Conservation (phyloP, 2,113 vertebrate genomes). For the Malurus cyaneus region DNA sequence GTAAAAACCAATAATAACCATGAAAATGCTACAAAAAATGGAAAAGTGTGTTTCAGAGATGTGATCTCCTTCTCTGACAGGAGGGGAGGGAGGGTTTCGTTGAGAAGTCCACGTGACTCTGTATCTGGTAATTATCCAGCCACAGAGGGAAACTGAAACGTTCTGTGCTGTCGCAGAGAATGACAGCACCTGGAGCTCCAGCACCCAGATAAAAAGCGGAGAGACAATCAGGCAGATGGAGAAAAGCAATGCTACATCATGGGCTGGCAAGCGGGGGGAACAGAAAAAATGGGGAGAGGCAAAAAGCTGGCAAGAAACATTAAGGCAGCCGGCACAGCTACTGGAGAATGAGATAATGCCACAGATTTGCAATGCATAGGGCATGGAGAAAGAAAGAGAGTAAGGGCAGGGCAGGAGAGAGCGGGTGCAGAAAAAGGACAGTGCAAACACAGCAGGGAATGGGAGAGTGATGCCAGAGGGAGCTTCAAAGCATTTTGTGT, state of each 20-base stretch:
- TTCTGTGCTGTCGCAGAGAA: conserved; percentile 41
- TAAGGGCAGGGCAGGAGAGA: neutral
- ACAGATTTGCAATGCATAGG: conserved; percentile 38
- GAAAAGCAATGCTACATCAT: conserved; percentile 39
- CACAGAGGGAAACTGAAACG: conserved; percentile 44
- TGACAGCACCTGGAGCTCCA: conserved; percentile 60
- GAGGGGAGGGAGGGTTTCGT: neutral
- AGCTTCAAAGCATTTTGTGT: conserved; percentile 1
- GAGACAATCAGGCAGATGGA: conserved; percentile 53
- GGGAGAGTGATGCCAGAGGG: neutral
- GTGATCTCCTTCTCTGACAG: conserved; percentile 30
- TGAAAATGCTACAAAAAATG: neutral
- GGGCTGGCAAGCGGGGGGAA: neutral
- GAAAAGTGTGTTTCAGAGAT: neutral
- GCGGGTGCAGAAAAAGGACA: neutral
- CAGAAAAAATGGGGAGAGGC: neutral
- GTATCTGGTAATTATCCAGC: conserved; percentile 59
- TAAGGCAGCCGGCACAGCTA: conserved; percentile 2
- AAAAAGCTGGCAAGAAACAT: conserved; percentile 27
- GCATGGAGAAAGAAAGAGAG: neutral
- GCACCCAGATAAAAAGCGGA: conserved; percentile 34
- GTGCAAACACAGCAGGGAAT: neutral
- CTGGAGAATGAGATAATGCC: conserved; percentile 34
- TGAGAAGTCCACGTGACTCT: conserved; percentile 35
- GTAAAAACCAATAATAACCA: neutral